These are phyloP conservation scores for Rafetus swinhoei DNA, from an alignment of 2,113 vertebrate genomes.

Conservation along the genomic window DNA sequence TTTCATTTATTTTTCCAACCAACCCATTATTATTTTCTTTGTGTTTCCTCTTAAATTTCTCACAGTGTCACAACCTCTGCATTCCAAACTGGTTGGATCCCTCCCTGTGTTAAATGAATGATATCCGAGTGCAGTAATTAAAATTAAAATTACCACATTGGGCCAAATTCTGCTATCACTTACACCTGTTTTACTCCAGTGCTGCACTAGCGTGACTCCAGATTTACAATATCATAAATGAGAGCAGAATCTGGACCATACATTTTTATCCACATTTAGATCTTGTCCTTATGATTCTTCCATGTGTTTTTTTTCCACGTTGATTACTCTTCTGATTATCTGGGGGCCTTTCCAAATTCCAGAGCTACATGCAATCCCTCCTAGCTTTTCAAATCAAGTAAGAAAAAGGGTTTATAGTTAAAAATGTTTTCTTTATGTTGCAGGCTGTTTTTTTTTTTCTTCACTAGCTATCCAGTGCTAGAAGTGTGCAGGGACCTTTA, in stretches of 20 bases:
- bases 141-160: constrained; percentile 10
- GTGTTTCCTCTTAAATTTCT: constrained; percentile 25
- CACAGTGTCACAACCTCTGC: constrained; percentile 43
- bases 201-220: constrained; percentile 16
- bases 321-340: not conserved
- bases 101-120: constrained; percentile 47
- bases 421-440: not conserved
- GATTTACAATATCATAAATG: constrained; percentile 32
- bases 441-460: not conserved
- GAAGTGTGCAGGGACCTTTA: not conserved
- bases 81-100: constrained; percentile 38
- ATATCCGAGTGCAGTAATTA: constrained; percentile 49
- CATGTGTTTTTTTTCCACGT: not conserved
- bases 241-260: constrained; percentile 4
- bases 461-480: not conserved
- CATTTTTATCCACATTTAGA: not conserved
- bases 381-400: not conserved
- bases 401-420: not conserved
- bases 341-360: not conserved
- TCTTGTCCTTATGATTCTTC: not conserved
- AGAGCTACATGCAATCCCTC: not conserved
- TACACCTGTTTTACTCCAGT: not conserved
- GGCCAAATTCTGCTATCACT: not conserved
- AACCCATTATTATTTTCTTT: constrained; percentile 62
- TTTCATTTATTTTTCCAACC: constrained; percentile 62